These are phyloP conservation scores for Microvelia longipes DNA, from an alignment of 1,140 invertebrate species.

Conservation along the genomic window DNA sequence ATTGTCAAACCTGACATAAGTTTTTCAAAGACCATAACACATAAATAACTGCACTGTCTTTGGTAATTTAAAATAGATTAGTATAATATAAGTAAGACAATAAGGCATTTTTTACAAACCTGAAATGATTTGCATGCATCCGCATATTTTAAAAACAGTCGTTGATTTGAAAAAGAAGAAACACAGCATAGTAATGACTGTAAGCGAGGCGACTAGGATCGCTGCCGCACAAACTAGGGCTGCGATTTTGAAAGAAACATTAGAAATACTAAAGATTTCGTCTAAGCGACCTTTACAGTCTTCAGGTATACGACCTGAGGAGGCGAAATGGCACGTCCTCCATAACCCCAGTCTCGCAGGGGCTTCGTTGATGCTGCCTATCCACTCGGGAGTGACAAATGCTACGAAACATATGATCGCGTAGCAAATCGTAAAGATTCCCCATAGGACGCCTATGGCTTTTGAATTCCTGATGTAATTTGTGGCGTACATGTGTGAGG, in stretches of 20 bases:
- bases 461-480: slow-evolving; percentile 91
- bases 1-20: too few species aligned
- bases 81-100: too few species aligned
- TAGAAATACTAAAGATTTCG: slow-evolving; percentile 66
- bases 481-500: slow-evolving; percentile 72
- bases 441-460: slow-evolving; percentile 92
- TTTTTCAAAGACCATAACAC: too few species aligned
- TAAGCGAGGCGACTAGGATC: slow-evolving; percentile 66
- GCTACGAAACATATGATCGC: slow-evolving; percentile 88
- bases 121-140: slow-evolving; percentile 82
- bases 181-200: slow-evolving; percentile 73
- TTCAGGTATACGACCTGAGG: slow-evolving; percentile 32
- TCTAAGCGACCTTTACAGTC: slow-evolving; percentile 69
- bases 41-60: too few species aligned
- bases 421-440: slow-evolving; percentile 89
- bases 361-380: slow-evolving; percentile 52
- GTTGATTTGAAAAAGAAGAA: slow-evolving; percentile 90
- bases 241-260: slow-evolving; percentile 59
- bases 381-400: slow-evolving; percentile 92
- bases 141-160: slow-evolving; percentile 83
- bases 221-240: slow-evolving; percentile 77
- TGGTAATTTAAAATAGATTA: too few species aligned
- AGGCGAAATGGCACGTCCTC: slow-evolving; percentile 52
- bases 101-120: too few species aligned
- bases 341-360: slow-evolving; percentile 86